Evolutionary conservation across 2,888 invertebrate species (phyloP).

Genomic region (Drosophila bunnanda): DNA sequence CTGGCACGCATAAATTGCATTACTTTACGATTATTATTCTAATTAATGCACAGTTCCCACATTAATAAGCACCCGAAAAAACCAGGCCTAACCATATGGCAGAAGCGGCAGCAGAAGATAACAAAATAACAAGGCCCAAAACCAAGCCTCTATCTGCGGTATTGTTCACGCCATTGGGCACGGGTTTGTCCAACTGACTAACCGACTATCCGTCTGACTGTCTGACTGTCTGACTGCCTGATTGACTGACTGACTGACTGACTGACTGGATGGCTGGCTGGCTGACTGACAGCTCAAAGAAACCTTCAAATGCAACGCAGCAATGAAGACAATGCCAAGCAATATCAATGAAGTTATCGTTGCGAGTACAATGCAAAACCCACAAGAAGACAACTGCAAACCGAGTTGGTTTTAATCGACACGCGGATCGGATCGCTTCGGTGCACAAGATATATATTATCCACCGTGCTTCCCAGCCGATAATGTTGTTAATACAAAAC

Average conservation of each 20-base stretch:
- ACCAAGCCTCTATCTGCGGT: slow-evolving; percentile 41
- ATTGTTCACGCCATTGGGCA: slow-evolving; percentile 64
- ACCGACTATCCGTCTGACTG: slow-evolving; percentile 30
- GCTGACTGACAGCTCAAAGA: slow-evolving; percentile 57
- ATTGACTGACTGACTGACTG: slow-evolving; percentile 25
- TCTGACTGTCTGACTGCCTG: slow-evolving; percentile 37
- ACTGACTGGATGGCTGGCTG: slow-evolving; percentile 32
- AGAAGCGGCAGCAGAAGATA: slow-evolving; percentile 37
- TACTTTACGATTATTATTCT: slow-evolving; percentile 72
- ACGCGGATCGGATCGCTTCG: slow-evolving; percentile 59
- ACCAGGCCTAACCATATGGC: slow-evolving; percentile 41
- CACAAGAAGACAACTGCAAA: slow-evolving; percentile 49
- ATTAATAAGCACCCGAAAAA: slow-evolving; percentile 60
- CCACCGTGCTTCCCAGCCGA: slow-evolving; percentile 41
- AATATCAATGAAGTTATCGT: slow-evolving; percentile 72
- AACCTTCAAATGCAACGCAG: slow-evolving; percentile 71
- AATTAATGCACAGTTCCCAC: slow-evolving; percentile 72
- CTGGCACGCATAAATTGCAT: slow-evolving; percentile 69
- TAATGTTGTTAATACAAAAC: slow-evolving; percentile 58
- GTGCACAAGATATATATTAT: slow-evolving; percentile 49
- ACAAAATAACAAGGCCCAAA: slow-evolving; percentile 36
- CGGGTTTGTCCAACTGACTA: slow-evolving; percentile 47
- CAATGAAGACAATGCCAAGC: slow-evolving; percentile 68
- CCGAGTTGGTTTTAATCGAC: slow-evolving; percentile 59
- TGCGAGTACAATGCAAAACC: slow-evolving; percentile 34